Base-by-base conservation (phyloP, 2,888 invertebrate genomes). In the Chaetoderma sp. region DNA sequence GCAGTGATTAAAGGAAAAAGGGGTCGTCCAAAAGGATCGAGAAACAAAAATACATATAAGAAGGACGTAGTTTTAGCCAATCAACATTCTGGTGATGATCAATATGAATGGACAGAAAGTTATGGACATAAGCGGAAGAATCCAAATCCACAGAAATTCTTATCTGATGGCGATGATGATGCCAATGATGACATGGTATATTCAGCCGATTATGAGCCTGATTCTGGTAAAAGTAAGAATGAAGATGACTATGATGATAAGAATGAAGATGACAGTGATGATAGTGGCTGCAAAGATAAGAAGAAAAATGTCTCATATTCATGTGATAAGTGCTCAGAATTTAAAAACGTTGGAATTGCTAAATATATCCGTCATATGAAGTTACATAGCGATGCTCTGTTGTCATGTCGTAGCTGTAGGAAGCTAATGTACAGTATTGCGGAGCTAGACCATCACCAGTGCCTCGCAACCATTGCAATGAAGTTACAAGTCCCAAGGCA, bases 391-490 rank as follows among this genome's bases (percentile, higher is more conserved):
- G 52, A 52, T 10, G 52, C 52, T 28, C 21, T 52, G 4, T 33
- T 52, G 16, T 18, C n/a, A 6, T 52, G 52, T 30, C n/a, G 13
- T 16, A 52, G 13, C 2, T 52, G 52, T 30, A 28, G 21, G 27
- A 52, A 52, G 32, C 30, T 32, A 16, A 28, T 30, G 21, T 52
- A 28, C 21, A 25, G 52, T 52, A 16, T 30, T n/a, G 27, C 28
- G 21, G 52, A 52, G n/a, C 21, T 52, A 18, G n/a, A 28, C 27
- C 52, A 33, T 16, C 52, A 52, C 52, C 52, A 52, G 52, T 52
- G 52, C 52, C n/a, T 33, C 2, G 13, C 21, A 8, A 13, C 4
- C 3, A n/a, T 36, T 13, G 39, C 39, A n/a, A 52, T 32, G 28
- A 52, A 21, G 52, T 1, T n/a, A 52, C 28, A 28, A 4, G 16